These are phyloP conservation scores for Herpailurus yagouaroundi DNA, from an alignment of 2,113 vertebrate species.

Conservation along the genomic window DNA sequence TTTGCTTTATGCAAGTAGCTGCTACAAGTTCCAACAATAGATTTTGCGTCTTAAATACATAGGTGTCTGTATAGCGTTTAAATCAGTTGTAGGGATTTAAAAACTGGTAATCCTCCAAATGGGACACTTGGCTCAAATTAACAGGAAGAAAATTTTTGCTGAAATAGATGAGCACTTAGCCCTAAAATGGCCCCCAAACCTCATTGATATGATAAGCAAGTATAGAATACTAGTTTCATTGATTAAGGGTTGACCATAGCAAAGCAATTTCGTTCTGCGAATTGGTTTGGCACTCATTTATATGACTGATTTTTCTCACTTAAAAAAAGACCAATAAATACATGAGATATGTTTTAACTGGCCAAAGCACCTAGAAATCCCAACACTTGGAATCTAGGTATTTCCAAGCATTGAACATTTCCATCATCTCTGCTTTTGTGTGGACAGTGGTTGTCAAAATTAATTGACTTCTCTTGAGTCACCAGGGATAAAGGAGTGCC, in stretches of 20 bases:
- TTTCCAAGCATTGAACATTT: background rate
- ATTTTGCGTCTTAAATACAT: background rate
- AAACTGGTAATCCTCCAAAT: background rate
- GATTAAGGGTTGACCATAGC: background rate
- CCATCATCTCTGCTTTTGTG: background rate
- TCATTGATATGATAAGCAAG: background rate
- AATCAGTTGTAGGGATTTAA: background rate
- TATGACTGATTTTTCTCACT: background rate
- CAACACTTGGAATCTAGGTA: background rate
- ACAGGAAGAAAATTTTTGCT: background rate
- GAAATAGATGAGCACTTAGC: background rate
- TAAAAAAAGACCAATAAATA: background rate
- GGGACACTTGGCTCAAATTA: background rate
- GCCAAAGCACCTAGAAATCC: background rate
- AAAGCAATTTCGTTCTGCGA: conserved; percentile 1
- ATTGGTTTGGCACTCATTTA: background rate
- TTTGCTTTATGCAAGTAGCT: background rate
- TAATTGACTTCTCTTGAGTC: background rate
- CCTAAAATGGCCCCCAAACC: background rate
- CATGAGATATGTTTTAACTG: background rate
- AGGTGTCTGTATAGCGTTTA: background rate
- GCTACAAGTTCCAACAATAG: background rate
- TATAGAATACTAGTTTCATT: background rate
- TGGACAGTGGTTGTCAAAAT: background rate
- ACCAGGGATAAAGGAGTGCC: background rate